Evolutionary conservation across 2,888 invertebrate genomes (phyloP), one percentile per base, ranked within the genome.

Genomic region (Morpho achilles): DNA sequence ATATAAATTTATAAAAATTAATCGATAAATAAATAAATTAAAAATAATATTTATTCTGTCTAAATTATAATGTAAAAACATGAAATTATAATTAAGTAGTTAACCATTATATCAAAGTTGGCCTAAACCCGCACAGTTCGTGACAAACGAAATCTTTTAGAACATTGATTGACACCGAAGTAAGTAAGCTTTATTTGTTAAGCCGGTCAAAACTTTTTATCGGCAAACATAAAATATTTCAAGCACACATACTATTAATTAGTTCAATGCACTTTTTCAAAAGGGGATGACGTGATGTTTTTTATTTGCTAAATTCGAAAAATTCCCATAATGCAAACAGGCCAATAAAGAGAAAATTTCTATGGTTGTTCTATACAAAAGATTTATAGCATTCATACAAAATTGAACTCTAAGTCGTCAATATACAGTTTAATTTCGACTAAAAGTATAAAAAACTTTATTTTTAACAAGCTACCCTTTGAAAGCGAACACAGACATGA

Each of bases 381-480:
- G 60, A 48, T 8, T 44, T 3, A 10, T 32, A 7, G 42, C 16
- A 45, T 16, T 32, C 40, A 55, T 39, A 58, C 10, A 16, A 57
- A 50, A 43, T 22, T 53, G 16, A 40, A 47, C 42, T 16, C 53
- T 39, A 7, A 0, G 5, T 0, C 3, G n/a, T 8, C 10, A 7
- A 7, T 7, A 48, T 51, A 50, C 42, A 32, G 22, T 56, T 41
- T 23, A 47, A 39, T 46, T 51, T 60, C n/a, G 7, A 43, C 47
- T 53, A 23, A 8, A 7, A 22, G 42, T 43, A 8, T 45, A 56
- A 22, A 43, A 43, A 55, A 52, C 55, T 60, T 60, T 58, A 63
- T 58, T 58, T 55, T 57, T 61, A 66, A 66, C 60, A 59, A 66
- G 60, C 64, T 62, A 64, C 65, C 65, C 65, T 64, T 60, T 64